Evolutionary conservation across 2,113 vertebrate species (phyloP).

Genomic region (Peromyscus polionotus): DNA sequence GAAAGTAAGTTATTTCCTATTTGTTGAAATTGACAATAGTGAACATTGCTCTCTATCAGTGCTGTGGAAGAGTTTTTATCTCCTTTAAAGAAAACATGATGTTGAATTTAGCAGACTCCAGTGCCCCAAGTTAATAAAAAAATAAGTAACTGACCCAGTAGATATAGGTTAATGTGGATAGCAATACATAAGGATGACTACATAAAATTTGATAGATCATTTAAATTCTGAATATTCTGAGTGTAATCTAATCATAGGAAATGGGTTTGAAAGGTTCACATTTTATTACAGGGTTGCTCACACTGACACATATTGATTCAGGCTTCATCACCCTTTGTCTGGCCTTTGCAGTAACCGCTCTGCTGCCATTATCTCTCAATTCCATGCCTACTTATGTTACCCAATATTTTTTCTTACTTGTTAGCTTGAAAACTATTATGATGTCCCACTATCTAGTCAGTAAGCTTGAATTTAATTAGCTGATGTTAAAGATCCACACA

Average conservation of each 20-base stretch:
- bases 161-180: conserved; percentile 65
- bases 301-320: conserved; percentile 50
- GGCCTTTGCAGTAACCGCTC: not conserved
- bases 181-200: conserved; percentile 68
- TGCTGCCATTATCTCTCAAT: not conserved
- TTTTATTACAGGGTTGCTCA: conserved; percentile 57
- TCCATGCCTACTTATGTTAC: not conserved
- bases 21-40: not conserved
- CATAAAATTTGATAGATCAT: conserved; percentile 78
- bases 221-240: conserved; percentile 71
- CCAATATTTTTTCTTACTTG: not conserved
- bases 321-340: conserved; percentile 18
- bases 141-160: conserved; percentile 63
- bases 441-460: not conserved
- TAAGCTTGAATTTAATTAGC: conserved; percentile 30
- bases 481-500: not conserved
- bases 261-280: conserved; percentile 59
- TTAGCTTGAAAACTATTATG: not conserved
- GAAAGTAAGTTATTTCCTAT: conserved; percentile 60
- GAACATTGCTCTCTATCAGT: conserved; percentile 2
- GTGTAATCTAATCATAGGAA: conserved; percentile 70
- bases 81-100: not conserved
- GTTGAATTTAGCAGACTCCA: conserved; percentile 40
- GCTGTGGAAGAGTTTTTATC: conserved; percentile 45
- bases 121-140: conserved; percentile 70